These are phyloP conservation scores for Numida meleagris DNA, from an alignment of 2,113 vertebrate genomes.

Conservation along the genomic window DNA sequence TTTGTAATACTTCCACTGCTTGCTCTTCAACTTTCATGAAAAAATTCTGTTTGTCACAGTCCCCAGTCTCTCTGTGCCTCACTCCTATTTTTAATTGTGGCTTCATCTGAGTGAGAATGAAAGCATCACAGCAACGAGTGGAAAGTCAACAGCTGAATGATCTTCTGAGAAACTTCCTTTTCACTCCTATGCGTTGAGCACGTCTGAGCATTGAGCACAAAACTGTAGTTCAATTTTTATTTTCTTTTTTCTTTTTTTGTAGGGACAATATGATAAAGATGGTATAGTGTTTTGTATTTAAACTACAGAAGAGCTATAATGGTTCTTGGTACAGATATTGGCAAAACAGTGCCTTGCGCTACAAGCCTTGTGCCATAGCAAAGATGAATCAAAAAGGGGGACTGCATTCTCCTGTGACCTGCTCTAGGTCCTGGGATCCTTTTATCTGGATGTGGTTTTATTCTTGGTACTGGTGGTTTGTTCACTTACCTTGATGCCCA, in stretches of 20 bases:
- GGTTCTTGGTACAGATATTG: neutral
- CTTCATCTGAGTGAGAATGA: neutral
- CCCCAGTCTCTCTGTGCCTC: neutral
- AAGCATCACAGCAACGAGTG: neutral
- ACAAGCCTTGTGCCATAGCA: fast-evolving
- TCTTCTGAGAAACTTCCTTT: neutral
- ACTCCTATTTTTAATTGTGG: neutral
- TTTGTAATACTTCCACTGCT: neutral
- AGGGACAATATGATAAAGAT: neutral
- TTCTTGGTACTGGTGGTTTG: fast-evolving
- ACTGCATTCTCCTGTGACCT: neutral
- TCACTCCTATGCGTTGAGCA: neutral
- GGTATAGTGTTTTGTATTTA: neutral
- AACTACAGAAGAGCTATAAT: neutral
- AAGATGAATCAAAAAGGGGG: neutral
- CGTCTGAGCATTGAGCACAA: fast-evolving
- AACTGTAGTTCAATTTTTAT: neutral
- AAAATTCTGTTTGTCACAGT: neutral
- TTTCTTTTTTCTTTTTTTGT: neutral
- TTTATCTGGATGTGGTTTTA: neutral
- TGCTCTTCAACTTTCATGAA: neutral
- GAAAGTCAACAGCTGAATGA: neutral
- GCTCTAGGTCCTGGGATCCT: neutral
- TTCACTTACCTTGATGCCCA: fast-evolving
- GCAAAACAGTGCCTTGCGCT: neutral